Percentiles rank a stretch among this genome's conserved stretches.
Evolutionary conservation across 2,113 vertebrate genomes (phyloP).

Genomic region (Prionailurus bengalensis): DNA sequence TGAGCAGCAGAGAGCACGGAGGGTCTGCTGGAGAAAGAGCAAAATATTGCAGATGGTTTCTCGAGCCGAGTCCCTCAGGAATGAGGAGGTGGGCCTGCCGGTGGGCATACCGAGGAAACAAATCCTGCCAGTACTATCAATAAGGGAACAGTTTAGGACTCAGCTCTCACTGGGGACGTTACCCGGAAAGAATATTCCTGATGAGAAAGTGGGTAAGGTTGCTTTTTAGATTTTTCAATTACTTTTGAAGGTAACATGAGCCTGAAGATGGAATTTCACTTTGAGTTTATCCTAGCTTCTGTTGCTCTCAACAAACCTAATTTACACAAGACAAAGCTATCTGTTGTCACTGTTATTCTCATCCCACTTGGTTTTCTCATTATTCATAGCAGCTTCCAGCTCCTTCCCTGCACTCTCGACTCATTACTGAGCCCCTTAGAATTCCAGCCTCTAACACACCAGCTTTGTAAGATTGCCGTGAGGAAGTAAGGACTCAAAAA

Average conservation of each 20-base stretch:
- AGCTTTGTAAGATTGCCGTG: conserved; percentile 62
- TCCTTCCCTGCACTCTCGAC: conserved; percentile 46
- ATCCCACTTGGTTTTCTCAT: conserved; percentile 78
- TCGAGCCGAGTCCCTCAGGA: not conserved
- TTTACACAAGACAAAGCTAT: conserved; percentile 78
- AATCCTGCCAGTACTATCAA: conserved; percentile 33
- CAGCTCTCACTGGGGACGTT: conserved; percentile 65
- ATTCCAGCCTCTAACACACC: conserved; percentile 46
- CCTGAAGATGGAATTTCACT: conserved; percentile 83
- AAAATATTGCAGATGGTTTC: not conserved
- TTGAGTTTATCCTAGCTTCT: conserved; percentile 82
- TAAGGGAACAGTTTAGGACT: conserved; percentile 79
- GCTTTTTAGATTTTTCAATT: conserved; percentile 83
- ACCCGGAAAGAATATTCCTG: conserved; percentile 83
- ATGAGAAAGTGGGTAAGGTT: conserved; percentile 82
- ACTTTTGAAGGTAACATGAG: conserved; percentile 85
- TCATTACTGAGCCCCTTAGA: conserved; percentile 71
- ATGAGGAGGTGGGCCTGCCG: not conserved
- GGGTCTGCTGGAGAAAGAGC: conserved; percentile 7
- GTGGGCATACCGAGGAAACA: not conserved
- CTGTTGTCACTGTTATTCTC: conserved; percentile 82
- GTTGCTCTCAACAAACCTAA: conserved; percentile 84
- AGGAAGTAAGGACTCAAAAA: conserved; percentile 52
- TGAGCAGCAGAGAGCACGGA: not conserved
- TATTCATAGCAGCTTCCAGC: conserved; percentile 72